Conservation (phyloP, 2,113 vertebrate genomes). For the Ageneiosus marmoratus region DNA sequence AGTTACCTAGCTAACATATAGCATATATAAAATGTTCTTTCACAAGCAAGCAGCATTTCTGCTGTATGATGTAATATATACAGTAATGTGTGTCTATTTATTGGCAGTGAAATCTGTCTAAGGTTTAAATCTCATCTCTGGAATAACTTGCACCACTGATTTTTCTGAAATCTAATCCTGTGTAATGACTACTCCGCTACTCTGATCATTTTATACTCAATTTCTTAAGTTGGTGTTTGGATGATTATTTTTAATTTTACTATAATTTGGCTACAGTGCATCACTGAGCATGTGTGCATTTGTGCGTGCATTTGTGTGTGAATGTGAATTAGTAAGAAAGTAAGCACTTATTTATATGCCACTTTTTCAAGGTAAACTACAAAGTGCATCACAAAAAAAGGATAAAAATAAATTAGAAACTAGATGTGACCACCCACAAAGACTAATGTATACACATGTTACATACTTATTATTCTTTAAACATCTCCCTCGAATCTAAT, state of each 20-base stretch:
- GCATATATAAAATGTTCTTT: neutral
- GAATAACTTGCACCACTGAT: no score
- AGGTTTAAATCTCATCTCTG: neutral
- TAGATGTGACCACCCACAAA: no score
- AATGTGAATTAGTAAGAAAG: no score
- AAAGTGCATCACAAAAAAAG: no score
- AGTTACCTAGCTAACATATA: neutral
- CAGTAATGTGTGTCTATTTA: neutral
- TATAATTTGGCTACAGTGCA: neutral
- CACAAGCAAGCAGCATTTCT: neutral
- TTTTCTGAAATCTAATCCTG: neutral
- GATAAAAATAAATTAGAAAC: no score
- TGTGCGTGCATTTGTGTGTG: slow-evolving; percentile 18
- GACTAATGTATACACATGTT: no score
- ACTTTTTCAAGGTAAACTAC: no score
- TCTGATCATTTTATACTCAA: neutral
- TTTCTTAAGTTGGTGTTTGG: neutral
- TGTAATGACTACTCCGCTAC: neutral
- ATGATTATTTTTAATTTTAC: neutral
- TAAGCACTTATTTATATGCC: no score
- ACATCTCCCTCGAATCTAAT: no score
- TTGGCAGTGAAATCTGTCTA: neutral
- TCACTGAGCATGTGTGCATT: neutral
- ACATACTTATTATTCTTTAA: no score
- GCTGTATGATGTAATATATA: neutral